Evolutionary conservation across 2,888 invertebrate species (phyloP), one percentile per base, ranked within the genome.

Genomic region (Anthrax anthrax): DNA sequence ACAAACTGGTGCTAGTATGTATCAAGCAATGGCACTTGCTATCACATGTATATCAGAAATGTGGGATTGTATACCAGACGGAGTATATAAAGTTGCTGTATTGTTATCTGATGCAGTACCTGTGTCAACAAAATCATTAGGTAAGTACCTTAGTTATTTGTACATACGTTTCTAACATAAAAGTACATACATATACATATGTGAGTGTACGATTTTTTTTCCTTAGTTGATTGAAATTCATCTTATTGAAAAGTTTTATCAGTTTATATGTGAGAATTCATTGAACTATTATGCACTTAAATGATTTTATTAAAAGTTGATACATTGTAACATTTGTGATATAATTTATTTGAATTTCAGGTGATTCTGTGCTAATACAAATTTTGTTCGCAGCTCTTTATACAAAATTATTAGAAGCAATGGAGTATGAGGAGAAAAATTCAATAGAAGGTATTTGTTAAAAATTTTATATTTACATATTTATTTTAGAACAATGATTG

Each of bases 11-110:
- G 84, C 85, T 17, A 84, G 81, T 52, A 83, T 84, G 76, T 85
- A 84, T 62, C 84, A 85, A 70, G 76, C 83, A 14, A 84, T 84
- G 79, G 80, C 82, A 0, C 70, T 86, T 48, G 78, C 81, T 17
- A 65, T 87, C 18, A 77, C 77, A 0, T 81, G 81, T 58, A 72
- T 85, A 50, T 74, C 77, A 2, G 78, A 84, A 56, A 70, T 82
- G 14, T 74, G 81, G 63, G 79, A 80, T 55, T 81, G 81, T 55
- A 59, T 83, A 12, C 80, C 84, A 0, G 72, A 75, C 3, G 67
- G 67, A 2, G 65, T 77, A n/a, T 62, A 67, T 1, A 73, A 77
- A 51, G 70, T 82, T 0, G 72, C 80, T 1, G 58, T 70, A 0
- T 64, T 80, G 1, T 61, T 89, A 49, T 79, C 84, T 59, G 78